These are phyloP conservation scores for Lepus townsendii DNA, from an alignment of 2,797 vertebrate species.

Conservation along the genomic window DNA sequence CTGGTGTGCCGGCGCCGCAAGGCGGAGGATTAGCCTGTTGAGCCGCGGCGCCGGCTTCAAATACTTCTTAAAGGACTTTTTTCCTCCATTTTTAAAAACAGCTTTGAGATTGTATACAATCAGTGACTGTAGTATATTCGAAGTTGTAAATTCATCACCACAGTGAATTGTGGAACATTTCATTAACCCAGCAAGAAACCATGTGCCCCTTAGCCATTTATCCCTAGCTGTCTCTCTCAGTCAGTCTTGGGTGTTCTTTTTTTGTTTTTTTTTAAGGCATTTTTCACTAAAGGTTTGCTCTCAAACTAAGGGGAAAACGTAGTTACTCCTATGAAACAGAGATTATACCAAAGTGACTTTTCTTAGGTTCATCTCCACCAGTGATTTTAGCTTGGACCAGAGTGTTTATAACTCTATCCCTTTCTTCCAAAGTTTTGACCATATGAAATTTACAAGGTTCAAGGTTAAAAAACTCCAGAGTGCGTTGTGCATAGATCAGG, in stretches of 20 bases:
- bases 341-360: not conserved
- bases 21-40: no score
- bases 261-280: not conserved
- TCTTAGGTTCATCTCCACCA: not conserved
- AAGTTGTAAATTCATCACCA: not conserved
- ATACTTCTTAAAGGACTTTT: not conserved
- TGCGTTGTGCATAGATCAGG: constrained; percentile 1
- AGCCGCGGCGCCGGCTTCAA: constrained; percentile 8
- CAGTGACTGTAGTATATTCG: not conserved
- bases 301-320: not conserved
- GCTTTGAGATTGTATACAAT: not conserved
- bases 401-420: not conserved
- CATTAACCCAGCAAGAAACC: not conserved
- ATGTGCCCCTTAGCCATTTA: not conserved
- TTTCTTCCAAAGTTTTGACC: constrained; percentile 27
- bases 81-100: not conserved
- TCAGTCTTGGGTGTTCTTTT: not conserved
- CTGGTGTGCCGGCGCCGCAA: no score
- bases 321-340: not conserved
- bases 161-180: constrained; percentile 11
- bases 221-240: no score
- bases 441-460: not conserved
- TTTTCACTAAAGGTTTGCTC: not conserved
- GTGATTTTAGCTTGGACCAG: not conserved
- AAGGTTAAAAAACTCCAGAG: not conserved